phyloP scores from a whole-genome alignment of 1,140 invertebrate species.

The Anastrepha ludens region DNA sequence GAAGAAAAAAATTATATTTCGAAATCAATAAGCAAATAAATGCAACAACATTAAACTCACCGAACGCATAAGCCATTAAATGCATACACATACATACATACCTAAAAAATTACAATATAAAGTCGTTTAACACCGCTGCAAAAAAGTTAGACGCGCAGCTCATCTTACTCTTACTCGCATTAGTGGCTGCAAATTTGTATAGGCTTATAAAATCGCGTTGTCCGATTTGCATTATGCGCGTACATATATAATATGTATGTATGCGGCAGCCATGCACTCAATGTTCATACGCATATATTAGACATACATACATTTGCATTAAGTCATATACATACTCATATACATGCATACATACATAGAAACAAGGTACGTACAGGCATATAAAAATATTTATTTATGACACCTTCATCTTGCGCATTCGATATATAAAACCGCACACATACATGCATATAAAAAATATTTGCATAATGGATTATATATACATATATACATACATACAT shows the following conservation, averaged over 20 bases:
- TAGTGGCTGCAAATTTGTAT: background rate
- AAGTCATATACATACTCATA: background rate
- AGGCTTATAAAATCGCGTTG: background rate
- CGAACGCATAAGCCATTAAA: background rate
- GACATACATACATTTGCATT: background rate
- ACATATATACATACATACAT: slow-evolving; percentile 28
- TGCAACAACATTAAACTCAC: slow-evolving; percentile 27
- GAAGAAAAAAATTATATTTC: background rate
- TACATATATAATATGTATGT: background rate
- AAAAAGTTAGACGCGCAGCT: no score
- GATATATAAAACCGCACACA: background rate
- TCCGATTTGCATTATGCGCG: background rate
- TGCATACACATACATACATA: background rate
- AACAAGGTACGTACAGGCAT: background rate
- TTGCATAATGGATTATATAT: slow-evolving; percentile 23
- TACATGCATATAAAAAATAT: background rate
- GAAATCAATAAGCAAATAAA: background rate
- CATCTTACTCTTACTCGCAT: no score
- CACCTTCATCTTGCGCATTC: no score
- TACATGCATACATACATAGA: background rate
- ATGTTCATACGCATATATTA: background rate
- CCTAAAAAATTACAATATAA: no score
- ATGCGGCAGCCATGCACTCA: background rate
- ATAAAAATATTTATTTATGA: no score
- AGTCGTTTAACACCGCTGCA: no score